Percentiles rank a stretch among this genome's conserved stretches.
Evolutionary conservation across 2,888 invertebrate species (phyloP).

Genomic region (Pristionchus fissidentatus): DNA sequence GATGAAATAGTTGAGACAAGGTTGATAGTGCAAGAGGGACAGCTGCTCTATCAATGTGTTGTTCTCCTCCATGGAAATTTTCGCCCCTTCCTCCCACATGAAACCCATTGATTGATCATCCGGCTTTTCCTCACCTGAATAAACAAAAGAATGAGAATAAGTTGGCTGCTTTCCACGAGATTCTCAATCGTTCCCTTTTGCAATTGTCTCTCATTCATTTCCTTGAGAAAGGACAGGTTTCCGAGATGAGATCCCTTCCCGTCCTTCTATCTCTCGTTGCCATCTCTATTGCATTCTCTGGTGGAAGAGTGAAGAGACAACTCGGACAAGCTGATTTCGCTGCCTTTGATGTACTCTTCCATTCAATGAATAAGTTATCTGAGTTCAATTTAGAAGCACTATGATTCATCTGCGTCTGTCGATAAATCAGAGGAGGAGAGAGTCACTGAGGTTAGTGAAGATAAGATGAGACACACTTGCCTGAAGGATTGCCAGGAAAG

Average conservation of each 20-base stretch:
- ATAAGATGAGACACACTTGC: too few species aligned
- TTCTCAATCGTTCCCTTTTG: neutral
- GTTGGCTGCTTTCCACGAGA: neutral
- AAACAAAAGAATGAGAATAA: neutral
- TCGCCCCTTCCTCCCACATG: too few species aligned
- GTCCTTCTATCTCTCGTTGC: neutral
- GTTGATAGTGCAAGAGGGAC: too few species aligned
- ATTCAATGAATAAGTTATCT: too few species aligned
- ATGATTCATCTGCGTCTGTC: too few species aligned
- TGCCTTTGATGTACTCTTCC: too few species aligned
- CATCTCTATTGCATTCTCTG: neutral
- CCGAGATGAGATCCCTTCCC: conserved; percentile 6
- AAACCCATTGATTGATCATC: neutral
- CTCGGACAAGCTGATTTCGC: neutral
- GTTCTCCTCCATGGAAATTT: too few species aligned
- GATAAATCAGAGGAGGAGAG: too few species aligned
- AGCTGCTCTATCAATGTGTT: too few species aligned
- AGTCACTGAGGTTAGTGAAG: too few species aligned
- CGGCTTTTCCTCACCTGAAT: neutral
- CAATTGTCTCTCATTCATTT: neutral
- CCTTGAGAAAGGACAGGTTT: neutral
- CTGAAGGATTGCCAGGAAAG: too few species aligned
- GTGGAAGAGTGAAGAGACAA: neutral
- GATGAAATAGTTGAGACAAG: neutral
- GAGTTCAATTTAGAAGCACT: too few species aligned